These are phyloP conservation scores for Blastomussa wellsi DNA, from an alignment of 92 coral and sea anemone species.

Conservation along the genomic window DNA sequence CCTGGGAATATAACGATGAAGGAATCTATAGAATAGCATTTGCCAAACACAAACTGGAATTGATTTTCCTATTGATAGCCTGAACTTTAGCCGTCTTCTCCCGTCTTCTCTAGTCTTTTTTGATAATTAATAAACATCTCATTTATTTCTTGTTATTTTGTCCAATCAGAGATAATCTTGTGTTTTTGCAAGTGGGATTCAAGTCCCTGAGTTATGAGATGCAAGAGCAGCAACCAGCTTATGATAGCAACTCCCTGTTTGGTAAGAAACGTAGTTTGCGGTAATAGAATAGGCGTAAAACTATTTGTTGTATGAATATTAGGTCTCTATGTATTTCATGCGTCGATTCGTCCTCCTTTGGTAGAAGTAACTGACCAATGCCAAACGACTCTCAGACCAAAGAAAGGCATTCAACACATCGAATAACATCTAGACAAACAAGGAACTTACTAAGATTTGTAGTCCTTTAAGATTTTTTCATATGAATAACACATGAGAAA, in stretches of 20 bases:
- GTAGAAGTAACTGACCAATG: not conserved
- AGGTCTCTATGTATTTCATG: not conserved
- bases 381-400: not conserved
- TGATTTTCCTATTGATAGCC: too few species aligned
- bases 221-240: constrained; percentile 40
- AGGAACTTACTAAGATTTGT: not conserved
- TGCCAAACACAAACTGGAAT: too few species aligned
- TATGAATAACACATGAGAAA: not conserved
- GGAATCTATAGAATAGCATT: too few species aligned
- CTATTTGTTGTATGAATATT: not conserved
- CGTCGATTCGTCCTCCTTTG: not conserved
- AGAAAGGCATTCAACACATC: not conserved
- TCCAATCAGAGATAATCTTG: constrained; percentile 32
- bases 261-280: constrained; percentile 20
- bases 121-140: not conserved
- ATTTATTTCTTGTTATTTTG: not conserved
- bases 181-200: constrained; percentile 37
- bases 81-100: too few species aligned
- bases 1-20: too few species aligned
- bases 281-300: too few species aligned
- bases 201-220: constrained; percentile 30
- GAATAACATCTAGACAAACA: not conserved
- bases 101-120: too few species aligned
- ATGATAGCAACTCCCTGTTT: constrained; percentile 32
- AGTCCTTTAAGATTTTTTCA: not conserved